These are phyloP conservation scores for Sinocyclocheilus maitianheensis DNA, from an alignment of 2,113 vertebrate species.

Conservation along the genomic window DNA sequence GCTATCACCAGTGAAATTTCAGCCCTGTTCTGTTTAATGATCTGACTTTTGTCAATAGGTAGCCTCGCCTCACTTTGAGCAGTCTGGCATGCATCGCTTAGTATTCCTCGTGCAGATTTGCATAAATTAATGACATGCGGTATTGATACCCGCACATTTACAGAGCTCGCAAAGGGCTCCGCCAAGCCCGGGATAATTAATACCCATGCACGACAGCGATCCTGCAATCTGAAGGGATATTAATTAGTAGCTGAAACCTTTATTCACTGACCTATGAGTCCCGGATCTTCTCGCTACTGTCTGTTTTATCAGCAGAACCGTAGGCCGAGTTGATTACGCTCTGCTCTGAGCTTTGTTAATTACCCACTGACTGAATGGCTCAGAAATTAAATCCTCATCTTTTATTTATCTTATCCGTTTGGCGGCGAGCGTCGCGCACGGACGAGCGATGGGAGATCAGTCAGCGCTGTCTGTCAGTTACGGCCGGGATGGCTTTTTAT, in stretches of 20 bases:
- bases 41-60: constrained; percentile 51
- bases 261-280: constrained; percentile 57
- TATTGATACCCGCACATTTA: constrained; percentile 58
- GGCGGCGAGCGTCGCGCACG: background rate
- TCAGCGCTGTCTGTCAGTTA: constrained; percentile 29
- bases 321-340: constrained; percentile 57
- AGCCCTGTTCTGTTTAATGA: constrained; percentile 59
- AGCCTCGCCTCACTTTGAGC: constrained; percentile 28
- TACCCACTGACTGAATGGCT: constrained; percentile 45
- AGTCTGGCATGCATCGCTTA: constrained; percentile 44
- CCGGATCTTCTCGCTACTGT: constrained; percentile 52
- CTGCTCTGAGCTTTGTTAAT: constrained; percentile 55
- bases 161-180: constrained; percentile 33
- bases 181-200: constrained; percentile 55
- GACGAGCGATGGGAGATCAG: background rate
- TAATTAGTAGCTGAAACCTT: constrained; percentile 62
- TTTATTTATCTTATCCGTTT: constrained; percentile 55
- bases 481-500: constrained; percentile 6
- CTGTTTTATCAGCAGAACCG: constrained; percentile 55
- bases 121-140: constrained; percentile 50
- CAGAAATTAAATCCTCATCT: constrained; percentile 57
- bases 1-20: constrained; percentile 56
- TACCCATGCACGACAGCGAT: constrained; percentile 52
- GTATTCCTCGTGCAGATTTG: constrained; percentile 52
- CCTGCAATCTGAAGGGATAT: constrained; percentile 55